These are phyloP conservation scores for Dasysyrphus tricinctus DNA, from an alignment of 2,888 invertebrate genomes.

Conservation along the genomic window DNA sequence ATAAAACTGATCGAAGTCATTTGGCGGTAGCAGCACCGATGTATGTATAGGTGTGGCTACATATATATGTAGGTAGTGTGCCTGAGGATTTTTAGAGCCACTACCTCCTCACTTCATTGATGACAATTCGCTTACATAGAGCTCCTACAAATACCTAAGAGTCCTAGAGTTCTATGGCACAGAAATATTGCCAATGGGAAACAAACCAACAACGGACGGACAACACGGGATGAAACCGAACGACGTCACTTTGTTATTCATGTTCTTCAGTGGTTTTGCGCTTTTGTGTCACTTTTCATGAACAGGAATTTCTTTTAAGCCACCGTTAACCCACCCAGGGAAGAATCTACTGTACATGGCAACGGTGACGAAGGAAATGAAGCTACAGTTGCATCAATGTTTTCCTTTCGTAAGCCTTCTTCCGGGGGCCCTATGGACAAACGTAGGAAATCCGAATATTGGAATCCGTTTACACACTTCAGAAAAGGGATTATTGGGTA, in stretches of 20 bases:
- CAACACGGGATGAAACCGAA: constrained; percentile 13
- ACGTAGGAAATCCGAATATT: constrained; percentile 49
- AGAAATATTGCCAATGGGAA: constrained; percentile 53
- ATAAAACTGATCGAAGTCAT: constrained; percentile 75
- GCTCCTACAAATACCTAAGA: constrained; percentile 39
- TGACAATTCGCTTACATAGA: constrained; percentile 68
- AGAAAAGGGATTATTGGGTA: constrained; percentile 69
- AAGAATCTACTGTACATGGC: neutral
- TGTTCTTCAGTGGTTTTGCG: constrained; percentile 72
- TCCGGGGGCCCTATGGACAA: constrained; percentile 15
- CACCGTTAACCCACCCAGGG: constrained; percentile 19
- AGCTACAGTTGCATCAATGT: constrained; percentile 50
- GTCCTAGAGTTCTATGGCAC: neutral
- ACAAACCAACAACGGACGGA: constrained; percentile 43
- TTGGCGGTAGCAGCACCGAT: constrained; percentile 29
- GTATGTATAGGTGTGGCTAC: constrained; percentile 19
- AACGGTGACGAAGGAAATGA: constrained; percentile 2
- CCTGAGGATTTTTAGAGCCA: constrained; percentile 50
- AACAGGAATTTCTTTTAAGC: constrained; percentile 54
- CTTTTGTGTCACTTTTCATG: constrained; percentile 69
- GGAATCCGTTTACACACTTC: constrained; percentile 71
- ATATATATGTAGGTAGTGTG: constrained; percentile 3
- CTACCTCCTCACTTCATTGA: constrained; percentile 43
- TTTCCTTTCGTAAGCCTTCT: constrained; percentile 57
- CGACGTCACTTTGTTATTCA: constrained; percentile 69